Conservation (phyloP, 2,797 vertebrate genomes). For the Bryconaethiops microstoma region DNA sequence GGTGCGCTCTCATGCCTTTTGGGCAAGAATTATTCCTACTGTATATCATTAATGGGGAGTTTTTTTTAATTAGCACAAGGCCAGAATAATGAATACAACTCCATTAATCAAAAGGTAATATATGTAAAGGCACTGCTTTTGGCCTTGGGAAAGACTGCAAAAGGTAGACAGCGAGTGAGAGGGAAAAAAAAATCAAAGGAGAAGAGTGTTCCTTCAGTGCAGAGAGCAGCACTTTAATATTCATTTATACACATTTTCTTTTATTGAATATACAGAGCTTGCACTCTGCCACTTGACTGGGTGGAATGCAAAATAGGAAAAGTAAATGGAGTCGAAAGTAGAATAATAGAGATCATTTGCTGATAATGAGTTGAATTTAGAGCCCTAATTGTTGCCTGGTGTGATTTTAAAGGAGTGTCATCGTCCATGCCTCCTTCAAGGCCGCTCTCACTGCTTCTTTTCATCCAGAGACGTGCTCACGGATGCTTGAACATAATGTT, state of each 20-base stretch:
- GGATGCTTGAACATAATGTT: background rate
- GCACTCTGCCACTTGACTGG: slow-evolving; percentile 63
- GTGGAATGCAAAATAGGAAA: slow-evolving; percentile 55
- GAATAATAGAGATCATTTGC: slow-evolving; percentile 61
- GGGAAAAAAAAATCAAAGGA: slow-evolving; percentile 73
- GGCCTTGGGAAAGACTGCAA: slow-evolving; percentile 71
- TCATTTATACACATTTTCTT: slow-evolving; percentile 74
- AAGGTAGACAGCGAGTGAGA: slow-evolving; percentile 59
- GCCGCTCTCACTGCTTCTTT: background rate
- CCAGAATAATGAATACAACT: slow-evolving; percentile 87
- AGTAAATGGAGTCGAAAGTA: slow-evolving; percentile 56
- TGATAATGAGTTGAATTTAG: slow-evolving; percentile 57
- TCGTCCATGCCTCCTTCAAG: background rate
- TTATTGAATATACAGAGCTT: slow-evolving; percentile 72
- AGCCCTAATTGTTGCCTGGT: slow-evolving; percentile 51
- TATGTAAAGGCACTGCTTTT: slow-evolving; percentile 85
- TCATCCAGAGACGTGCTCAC: background rate
- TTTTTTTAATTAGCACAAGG: slow-evolving; percentile 85
- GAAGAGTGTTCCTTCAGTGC: slow-evolving; percentile 48
- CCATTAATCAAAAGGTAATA: slow-evolving; percentile 89
- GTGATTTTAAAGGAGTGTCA: background rate
- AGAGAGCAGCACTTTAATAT: slow-evolving; percentile 73
- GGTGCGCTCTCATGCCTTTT: slow-evolving; percentile 77
- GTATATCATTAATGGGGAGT: slow-evolving; percentile 80
- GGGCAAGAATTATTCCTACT: slow-evolving; percentile 84